Conservation (phyloP, 2,888 invertebrate species). For the Steinernema carpocapsae region DNA sequence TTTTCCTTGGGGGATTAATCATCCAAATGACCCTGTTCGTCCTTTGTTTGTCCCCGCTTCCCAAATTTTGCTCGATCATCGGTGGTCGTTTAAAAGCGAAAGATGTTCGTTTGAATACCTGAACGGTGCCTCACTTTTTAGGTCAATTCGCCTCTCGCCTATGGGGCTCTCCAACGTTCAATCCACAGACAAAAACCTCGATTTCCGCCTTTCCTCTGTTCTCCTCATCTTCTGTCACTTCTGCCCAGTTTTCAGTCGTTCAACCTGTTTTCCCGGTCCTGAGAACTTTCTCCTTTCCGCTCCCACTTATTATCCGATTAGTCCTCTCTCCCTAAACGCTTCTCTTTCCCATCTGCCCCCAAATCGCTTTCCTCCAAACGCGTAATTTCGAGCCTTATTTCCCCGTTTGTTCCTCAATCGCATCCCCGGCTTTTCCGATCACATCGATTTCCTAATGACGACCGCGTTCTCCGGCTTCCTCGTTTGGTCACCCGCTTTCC, state of each 20-base stretch:
- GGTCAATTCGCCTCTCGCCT: neutral
- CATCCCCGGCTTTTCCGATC: neutral
- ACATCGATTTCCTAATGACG: neutral
- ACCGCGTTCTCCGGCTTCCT: neutral
- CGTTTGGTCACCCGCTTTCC: neutral
- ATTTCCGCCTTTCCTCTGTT: too few species aligned
- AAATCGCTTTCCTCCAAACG: neutral
- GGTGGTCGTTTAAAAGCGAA: neutral
- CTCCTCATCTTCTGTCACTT: too few species aligned
- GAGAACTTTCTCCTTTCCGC: slow-evolving; percentile 7
- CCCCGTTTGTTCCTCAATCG: neutral
- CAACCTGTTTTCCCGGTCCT: too few species aligned
- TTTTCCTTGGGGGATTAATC: too few species aligned
- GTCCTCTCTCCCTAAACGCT: too few species aligned
- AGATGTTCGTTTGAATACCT: neutral
- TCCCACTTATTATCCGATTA: neutral
- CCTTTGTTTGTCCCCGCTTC: too few species aligned
- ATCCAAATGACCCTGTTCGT: too few species aligned
- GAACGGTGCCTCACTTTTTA: neutral
- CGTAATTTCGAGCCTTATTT: neutral
- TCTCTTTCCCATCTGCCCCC: slow-evolving; percentile 11
- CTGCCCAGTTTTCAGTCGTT: too few species aligned
- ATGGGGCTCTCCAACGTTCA: neutral
- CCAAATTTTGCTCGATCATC: too few species aligned
- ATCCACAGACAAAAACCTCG: too few species aligned